Percentiles rank a stretch among this genome's conserved stretches.
Evolutionary conservation across 2,888 invertebrate genomes (phyloP).

Genomic region (Drosophila neonasuta): DNA sequence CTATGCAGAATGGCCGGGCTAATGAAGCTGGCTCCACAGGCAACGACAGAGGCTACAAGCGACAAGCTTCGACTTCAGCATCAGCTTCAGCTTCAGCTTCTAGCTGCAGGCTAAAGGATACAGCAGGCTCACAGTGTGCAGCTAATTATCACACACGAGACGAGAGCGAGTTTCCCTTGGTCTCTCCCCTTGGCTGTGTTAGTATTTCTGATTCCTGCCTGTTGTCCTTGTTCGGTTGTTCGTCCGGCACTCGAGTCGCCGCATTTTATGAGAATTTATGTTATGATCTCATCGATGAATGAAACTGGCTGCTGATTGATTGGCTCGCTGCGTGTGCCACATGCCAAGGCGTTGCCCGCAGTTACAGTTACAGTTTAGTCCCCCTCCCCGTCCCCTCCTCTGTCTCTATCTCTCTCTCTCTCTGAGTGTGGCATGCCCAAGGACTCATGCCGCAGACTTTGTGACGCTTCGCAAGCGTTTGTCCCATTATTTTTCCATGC

Average conservation of each 20-base stretch:
- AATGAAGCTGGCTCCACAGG: slow-evolving; percentile 62
- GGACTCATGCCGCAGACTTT: slow-evolving; percentile 69
- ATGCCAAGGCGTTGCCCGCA: slow-evolving; percentile 44
- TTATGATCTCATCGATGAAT: slow-evolving; percentile 68
- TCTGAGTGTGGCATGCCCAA: slow-evolving; percentile 21
- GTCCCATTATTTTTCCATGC: slow-evolving; percentile 71
- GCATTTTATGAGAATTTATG: slow-evolving; percentile 71
- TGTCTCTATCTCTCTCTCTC: no score
- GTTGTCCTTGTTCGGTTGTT: no score
- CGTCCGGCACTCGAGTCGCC: slow-evolving; percentile 12
- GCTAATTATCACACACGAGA: slow-evolving; percentile 38
- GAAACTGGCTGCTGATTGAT: slow-evolving; percentile 62
- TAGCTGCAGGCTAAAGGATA: background rate
- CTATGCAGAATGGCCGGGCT: slow-evolving; percentile 61
- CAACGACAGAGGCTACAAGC: slow-evolving; percentile 10
- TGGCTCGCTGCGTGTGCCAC: slow-evolving; percentile 69
- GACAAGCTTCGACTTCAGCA: background rate
- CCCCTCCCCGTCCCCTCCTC: background rate
- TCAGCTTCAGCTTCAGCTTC: no score
- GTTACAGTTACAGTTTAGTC: slow-evolving; percentile 12
- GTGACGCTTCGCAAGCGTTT: slow-evolving; percentile 64
- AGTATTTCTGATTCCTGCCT: background rate
- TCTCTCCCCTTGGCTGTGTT: background rate
- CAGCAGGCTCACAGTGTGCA: slow-evolving; percentile 33
- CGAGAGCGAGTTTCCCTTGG: background rate